Evolutionary conservation across 1,140 invertebrate genomes (phyloP).

Genomic region (Meloidogyne floridensis): DNA sequence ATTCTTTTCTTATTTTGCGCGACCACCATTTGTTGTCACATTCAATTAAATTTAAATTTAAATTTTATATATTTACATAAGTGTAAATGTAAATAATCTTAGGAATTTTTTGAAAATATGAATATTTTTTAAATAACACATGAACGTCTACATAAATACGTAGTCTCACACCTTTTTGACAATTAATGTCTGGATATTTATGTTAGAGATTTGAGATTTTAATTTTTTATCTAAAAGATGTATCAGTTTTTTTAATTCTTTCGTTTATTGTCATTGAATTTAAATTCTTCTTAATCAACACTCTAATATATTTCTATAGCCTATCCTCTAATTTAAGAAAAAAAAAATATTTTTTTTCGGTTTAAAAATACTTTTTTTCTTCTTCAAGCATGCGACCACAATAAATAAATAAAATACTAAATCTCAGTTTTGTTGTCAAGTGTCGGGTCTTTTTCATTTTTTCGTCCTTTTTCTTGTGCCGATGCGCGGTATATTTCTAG

Average conservation of each 20-base stretch:
- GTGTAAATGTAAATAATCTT: too few relatives aligned
- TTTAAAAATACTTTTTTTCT: background rate
- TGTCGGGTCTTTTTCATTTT: background rate
- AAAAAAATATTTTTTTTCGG: background rate
- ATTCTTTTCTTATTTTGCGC: background rate
- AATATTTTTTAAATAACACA: too few relatives aligned
- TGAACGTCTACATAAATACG: too few relatives aligned
- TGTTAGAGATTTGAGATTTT: background rate
- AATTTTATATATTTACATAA: too few relatives aligned
- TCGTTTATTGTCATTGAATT: background rate
- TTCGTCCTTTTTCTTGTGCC: background rate
- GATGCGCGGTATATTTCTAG: background rate
- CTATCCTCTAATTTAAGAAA: background rate
- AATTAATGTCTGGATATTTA: too few relatives aligned
- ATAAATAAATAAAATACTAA: background rate
- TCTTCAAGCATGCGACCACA: background rate
- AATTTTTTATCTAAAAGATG: too few relatives aligned
- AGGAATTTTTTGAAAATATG: too few relatives aligned
- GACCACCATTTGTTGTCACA: background rate
- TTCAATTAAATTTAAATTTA: conserved; percentile 10
- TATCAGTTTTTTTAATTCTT: background rate
- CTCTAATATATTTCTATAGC: background rate
- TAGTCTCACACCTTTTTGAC: too few relatives aligned
- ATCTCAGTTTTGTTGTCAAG: background rate
- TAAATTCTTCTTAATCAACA: background rate